A percentile compares a stretch with the other conserved stretches of the same genome.
Evolutionary conservation across 1,140 invertebrate species (phyloP).

Genomic region (Aporrectodea caliginosa): DNA sequence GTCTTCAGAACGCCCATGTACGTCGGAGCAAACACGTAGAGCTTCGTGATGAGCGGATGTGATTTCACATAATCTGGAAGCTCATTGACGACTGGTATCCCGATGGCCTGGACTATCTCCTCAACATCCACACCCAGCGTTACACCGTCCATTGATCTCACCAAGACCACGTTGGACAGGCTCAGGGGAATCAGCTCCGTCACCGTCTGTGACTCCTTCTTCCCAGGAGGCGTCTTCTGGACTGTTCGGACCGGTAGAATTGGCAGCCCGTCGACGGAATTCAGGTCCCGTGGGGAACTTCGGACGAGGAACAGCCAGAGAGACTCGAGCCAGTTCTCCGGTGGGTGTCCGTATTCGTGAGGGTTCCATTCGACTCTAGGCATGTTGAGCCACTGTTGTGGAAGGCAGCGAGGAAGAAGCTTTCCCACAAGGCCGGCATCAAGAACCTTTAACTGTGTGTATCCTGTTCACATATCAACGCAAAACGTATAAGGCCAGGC

Average conservation of each 20-base stretch:
- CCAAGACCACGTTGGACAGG: background rate
- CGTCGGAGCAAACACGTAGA: conserved; percentile 20
- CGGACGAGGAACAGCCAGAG: conserved; percentile 27
- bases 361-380: conserved; percentile 25
- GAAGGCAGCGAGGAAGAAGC: conserved; percentile 25
- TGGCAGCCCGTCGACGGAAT: conserved; percentile 16
- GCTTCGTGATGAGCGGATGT: conserved; percentile 7
- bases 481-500: no score
- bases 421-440: background rate
- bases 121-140: conserved; percentile 14
- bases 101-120: background rate
- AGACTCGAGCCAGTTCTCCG: conserved; percentile 24
- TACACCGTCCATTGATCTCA: background rate
- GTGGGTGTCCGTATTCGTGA: conserved; percentile 18
- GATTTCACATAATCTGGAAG: conserved; percentile 28
- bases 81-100: conserved; percentile 29
- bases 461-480: no score
- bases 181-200: conserved; percentile 12
- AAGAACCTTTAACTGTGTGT: conserved; percentile 24
- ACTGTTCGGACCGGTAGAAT: conserved; percentile 15
- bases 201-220: background rate
- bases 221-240: background rate
- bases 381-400: conserved; percentile 20
- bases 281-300: conserved; percentile 12
- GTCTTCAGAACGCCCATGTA: conserved; percentile 25